phyloP scores from a whole-genome alignment of 92 coral and sea anemone species.

The Nematostella vectensis region DNA sequence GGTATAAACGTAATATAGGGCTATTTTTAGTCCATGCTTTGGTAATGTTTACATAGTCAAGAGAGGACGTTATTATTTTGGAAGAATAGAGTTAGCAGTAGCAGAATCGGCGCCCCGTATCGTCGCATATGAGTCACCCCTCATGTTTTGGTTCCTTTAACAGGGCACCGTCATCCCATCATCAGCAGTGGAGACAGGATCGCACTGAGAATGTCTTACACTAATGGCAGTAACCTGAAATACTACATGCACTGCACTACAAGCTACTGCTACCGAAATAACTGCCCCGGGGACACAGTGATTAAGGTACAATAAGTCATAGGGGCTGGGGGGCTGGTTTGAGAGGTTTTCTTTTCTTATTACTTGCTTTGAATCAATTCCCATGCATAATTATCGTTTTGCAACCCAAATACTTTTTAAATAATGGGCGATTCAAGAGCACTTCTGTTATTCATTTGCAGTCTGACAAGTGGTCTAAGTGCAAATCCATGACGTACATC shows the following conservation, averaged over 20 bases:
- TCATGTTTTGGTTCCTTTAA: background rate
- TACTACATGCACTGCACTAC: constrained; percentile 38
- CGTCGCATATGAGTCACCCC: too few relatives aligned
- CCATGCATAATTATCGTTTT: too few relatives aligned
- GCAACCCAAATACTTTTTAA: too few relatives aligned
- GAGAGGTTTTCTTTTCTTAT: background rate
- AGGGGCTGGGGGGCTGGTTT: background rate
- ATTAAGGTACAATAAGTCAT: constrained; percentile 5
- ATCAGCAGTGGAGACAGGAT: constrained; percentile 62
- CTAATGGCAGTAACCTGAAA: constrained; percentile 11
- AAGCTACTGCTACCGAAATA: constrained; percentile 11
- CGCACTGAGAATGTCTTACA: constrained; percentile 37
- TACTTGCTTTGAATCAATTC: too few relatives aligned
- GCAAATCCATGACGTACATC: constrained; percentile 6
- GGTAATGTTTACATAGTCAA: too few relatives aligned
- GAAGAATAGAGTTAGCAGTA: too few relatives aligned
- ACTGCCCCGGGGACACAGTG: constrained; percentile 33
- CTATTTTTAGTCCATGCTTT: too few relatives aligned
- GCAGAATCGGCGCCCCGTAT: too few relatives aligned
- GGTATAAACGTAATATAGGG: constrained; percentile 48
- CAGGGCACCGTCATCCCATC: constrained; percentile 55
- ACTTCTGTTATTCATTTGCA: too few relatives aligned
- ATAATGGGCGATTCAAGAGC: too few relatives aligned
- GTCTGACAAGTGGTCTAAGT: constrained; percentile 46
- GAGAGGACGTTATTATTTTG: too few relatives aligned